Percentiles rank a stretch among this genome's conserved stretches.
Conservation (phyloP, 2,888 invertebrate genomes). For the Candidula unifasciata region DNA sequence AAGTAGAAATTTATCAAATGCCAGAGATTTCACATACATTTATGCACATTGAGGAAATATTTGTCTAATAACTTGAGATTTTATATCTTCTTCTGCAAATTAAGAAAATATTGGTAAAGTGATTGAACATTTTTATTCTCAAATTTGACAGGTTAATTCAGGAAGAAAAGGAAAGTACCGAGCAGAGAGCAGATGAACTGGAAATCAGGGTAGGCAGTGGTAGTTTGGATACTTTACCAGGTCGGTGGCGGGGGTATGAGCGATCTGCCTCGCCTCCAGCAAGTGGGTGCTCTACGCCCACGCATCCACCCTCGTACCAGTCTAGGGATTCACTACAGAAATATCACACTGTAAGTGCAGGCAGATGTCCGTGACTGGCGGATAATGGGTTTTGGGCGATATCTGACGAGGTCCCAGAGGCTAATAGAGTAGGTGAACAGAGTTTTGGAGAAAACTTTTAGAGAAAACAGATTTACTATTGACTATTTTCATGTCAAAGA, state of each 20-base stretch:
- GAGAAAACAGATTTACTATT: background rate
- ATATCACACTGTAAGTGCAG: constrained; percentile 92
- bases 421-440: background rate
- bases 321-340: constrained; percentile 84
- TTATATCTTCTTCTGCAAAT: no score
- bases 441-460: no score
- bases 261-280: constrained; percentile 84
- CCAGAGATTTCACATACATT: no score
- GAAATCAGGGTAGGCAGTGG: constrained; percentile 90
- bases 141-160: constrained; percentile 82
- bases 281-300: constrained; percentile 92
- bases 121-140: background rate
- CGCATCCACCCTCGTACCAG: constrained; percentile 64
- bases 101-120: no score
- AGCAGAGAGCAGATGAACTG: constrained; percentile 96
- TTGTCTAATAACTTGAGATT: no score
- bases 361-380: constrained; percentile 12
- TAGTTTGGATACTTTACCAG: constrained; percentile 86
- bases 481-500: background rate
- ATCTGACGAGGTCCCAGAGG: background rate
- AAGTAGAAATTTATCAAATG: no score
- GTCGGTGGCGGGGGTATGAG: constrained; percentile 87
- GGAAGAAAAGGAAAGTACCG: constrained; percentile 91
- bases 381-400: background rate
- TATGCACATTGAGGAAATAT: no score